phyloP scores from a whole-genome alignment of 2,113 vertebrate genomes.

The Telmatochromis sp. region DNA sequence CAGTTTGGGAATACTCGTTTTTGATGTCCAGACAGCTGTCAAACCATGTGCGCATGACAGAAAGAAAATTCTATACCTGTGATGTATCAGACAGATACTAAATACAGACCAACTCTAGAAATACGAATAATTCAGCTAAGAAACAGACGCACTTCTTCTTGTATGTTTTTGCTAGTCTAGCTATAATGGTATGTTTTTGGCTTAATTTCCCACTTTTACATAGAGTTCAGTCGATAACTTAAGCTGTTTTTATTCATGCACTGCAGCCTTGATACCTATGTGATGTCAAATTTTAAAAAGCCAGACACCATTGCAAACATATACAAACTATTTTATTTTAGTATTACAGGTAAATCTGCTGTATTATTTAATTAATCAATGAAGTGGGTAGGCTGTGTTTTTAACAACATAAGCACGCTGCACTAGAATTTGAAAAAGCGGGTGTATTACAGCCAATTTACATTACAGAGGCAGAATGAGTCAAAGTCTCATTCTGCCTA shows the following conservation, averaged over 20 bases:
- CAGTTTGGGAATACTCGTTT: neutral
- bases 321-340: neutral
- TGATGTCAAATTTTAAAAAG: neutral
- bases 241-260: neutral
- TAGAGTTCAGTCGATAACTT: neutral
- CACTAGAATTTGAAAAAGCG: neutral
- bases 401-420: neutral
- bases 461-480: neutral
- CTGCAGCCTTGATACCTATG: neutral
- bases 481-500: neutral
- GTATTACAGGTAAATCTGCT: neutral
- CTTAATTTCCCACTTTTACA: neutral
- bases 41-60: neutral
- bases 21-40: neutral
- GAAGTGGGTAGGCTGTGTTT: neutral
- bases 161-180: neutral
- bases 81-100: neutral
- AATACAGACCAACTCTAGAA: neutral
- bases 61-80: neutral
- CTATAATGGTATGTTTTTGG: neutral
- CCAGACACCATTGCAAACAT: neutral
- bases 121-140: neutral
- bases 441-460: neutral
- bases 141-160: neutral
- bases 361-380: neutral